Percentiles rank a stretch among this genome's conserved stretches.
phyloP scores from a whole-genome alignment of 2,113 vertebrate species.

The Pimephales promelas region DNA sequence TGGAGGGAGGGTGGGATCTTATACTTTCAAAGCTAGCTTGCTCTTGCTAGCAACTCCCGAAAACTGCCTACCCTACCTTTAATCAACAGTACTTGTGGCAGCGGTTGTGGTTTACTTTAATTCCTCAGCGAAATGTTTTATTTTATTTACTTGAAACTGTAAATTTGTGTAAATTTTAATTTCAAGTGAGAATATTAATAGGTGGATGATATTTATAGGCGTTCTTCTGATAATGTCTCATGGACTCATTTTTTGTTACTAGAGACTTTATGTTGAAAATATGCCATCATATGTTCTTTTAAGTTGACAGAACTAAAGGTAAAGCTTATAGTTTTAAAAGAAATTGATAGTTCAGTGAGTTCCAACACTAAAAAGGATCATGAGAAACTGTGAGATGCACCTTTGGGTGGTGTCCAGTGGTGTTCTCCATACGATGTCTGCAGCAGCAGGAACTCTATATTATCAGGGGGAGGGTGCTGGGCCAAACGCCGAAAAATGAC shows the following conservation, averaged over 20 bases:
- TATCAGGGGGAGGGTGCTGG: constrained; percentile 62
- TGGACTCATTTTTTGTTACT: not conserved
- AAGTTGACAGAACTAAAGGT: not conserved
- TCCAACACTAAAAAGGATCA: not conserved
- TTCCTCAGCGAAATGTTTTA: not conserved
- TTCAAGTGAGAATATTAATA: too few species aligned
- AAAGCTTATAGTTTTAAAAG: not conserved
- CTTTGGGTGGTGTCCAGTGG: constrained; percentile 99
- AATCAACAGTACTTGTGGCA: not conserved
- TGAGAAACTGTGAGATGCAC: constrained; percentile 63
- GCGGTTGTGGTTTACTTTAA: not conserved
- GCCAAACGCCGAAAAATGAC: constrained; percentile 87
- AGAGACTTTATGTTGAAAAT: not conserved
- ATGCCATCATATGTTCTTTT: not conserved
- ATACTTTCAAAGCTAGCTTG: too few species aligned
- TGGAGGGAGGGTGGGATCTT: too few species aligned
- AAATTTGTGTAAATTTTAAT: too few species aligned
- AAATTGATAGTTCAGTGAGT: not conserved
- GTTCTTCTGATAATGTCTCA: not conserved
- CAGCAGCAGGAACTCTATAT: constrained; percentile 89
- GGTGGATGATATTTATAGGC: too few species aligned
- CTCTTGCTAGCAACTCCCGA: too few species aligned
- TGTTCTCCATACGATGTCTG: constrained; percentile 92
- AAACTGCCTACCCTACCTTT: not conserved
- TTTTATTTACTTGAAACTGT: not conserved